A percentile compares a stretch with the other conserved stretches of the same genome.
These are phyloP conservation scores for Drosophila ohnishii DNA, from an alignment of 1,140 invertebrate genomes.

Conservation along the genomic window DNA sequence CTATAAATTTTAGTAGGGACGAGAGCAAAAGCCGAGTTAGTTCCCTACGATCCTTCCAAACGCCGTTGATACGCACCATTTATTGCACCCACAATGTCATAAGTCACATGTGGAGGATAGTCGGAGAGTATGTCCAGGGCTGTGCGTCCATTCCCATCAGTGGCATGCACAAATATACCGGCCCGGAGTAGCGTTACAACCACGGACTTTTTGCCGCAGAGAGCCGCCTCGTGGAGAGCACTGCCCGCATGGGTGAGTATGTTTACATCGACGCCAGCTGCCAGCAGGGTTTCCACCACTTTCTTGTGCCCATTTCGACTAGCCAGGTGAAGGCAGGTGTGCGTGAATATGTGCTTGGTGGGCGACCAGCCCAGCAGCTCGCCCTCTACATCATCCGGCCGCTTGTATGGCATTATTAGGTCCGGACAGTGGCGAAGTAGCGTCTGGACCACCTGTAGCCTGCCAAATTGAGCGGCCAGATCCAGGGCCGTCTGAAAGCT, in stretches of 20 bases:
- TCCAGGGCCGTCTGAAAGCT: slow-evolving; percentile 96
- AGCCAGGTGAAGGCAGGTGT: slow-evolving; percentile 96
- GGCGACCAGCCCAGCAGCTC: slow-evolving; percentile 57
- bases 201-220: slow-evolving; percentile 96
- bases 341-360: slow-evolving; percentile 86
- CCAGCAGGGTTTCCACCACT: slow-evolving; percentile 92
- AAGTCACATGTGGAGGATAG: slow-evolving; percentile 93
- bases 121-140: slow-evolving; percentile 94
- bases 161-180: slow-evolving; percentile 91
- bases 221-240: slow-evolving; percentile 96
- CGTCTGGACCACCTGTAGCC: slow-evolving; percentile 92
- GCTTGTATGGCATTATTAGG: slow-evolving; percentile 87
- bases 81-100: slow-evolving; percentile 92
- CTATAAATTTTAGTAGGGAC: not conserved
- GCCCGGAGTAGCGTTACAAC: slow-evolving; percentile 92
- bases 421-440: slow-evolving; percentile 91
- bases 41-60: slow-evolving; percentile 5
- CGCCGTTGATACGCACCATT: slow-evolving; percentile 84
- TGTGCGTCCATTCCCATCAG: slow-evolving; percentile 91
- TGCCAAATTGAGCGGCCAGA: slow-evolving; percentile 95
- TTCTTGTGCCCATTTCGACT: slow-evolving; percentile 94
- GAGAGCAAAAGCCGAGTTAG: not conserved
- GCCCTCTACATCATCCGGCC: slow-evolving; percentile 20
- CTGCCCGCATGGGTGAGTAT: slow-evolving; percentile 93
- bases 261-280: slow-evolving; percentile 95